Conservation (phyloP, 2,113 vertebrate species). For the Bufo gargarizans region DNA sequence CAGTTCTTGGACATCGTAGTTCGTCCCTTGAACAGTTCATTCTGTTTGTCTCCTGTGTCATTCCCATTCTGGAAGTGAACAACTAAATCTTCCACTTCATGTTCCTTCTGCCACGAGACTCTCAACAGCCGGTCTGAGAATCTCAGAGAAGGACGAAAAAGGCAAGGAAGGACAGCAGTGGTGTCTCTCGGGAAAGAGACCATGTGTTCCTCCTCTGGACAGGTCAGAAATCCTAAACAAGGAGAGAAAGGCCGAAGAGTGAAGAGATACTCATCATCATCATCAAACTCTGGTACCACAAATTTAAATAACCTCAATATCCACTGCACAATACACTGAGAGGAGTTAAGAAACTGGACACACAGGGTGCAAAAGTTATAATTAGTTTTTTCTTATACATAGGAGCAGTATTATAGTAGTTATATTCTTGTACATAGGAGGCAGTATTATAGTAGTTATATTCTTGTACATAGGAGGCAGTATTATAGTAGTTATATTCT, state of each 20-base stretch:
- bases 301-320: too few relatives aligned
- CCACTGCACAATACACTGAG: too few relatives aligned
- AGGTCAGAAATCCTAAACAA: neutral
- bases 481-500: too few relatives aligned
- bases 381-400: too few relatives aligned
- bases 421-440: too few relatives aligned
- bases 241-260: neutral
- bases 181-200: neutral
- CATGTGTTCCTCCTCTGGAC: neutral
- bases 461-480: too few relatives aligned
- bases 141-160: neutral
- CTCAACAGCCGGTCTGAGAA: too few relatives aligned
- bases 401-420: too few relatives aligned
- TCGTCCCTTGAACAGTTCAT: neutral
- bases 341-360: too few relatives aligned
- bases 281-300: too few relatives aligned
- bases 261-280: neutral
- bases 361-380: too few relatives aligned
- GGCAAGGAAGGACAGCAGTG: neutral
- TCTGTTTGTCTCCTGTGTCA: neutral
- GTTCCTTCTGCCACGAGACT: neutral
- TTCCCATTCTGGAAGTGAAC: slow-evolving; percentile 23
- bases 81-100: neutral
- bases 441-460: too few relatives aligned
- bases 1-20: neutral